Evolutionary conservation across 2,113 vertebrate species (phyloP).

Genomic region (Phalacrocorax carbo): DNA sequence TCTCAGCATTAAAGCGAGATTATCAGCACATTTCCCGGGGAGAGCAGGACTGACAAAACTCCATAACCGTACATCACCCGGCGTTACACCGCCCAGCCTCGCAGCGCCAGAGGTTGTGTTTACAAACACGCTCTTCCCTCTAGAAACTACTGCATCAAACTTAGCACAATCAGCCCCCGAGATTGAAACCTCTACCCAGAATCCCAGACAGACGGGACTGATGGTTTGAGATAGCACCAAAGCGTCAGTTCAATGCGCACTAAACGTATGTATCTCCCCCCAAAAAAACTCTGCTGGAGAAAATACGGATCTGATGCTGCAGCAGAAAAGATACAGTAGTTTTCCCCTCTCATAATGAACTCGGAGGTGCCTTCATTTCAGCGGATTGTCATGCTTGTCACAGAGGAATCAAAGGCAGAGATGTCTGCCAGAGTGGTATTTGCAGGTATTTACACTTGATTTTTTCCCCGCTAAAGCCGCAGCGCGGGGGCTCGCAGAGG

Average conservation of each 20-base stretch:
- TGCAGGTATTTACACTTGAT: not conserved
- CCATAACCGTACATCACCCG: not conserved
- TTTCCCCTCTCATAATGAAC: not conserved
- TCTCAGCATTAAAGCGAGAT: not conserved
- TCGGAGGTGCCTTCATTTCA: not conserved
- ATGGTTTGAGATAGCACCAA: not conserved
- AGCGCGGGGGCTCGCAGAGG: not conserved
- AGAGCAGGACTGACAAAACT: not conserved
- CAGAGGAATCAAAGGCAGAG: not conserved
- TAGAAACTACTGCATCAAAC: not conserved
- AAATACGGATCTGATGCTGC: not conserved
- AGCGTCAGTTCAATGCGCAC: not conserved
- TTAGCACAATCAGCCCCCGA: not conserved
- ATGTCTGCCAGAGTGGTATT: not conserved
- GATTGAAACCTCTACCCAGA: not conserved
- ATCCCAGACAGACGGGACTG: not conserved
- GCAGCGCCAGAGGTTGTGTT: not conserved
- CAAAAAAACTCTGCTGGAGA: not conserved
- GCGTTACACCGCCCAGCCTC: not conserved
- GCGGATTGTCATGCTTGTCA: not conserved
- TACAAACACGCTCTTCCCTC: not conserved
- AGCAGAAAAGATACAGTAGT: not conserved
- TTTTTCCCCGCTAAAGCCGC: not conserved
- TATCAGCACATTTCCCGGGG: not conserved
- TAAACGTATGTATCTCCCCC: accelerated